A percentile compares a stretch with the other conserved stretches of the same genome.
phyloP scores from a whole-genome alignment of 2,113 vertebrate genomes.

The Pelmatolapia mariae region DNA sequence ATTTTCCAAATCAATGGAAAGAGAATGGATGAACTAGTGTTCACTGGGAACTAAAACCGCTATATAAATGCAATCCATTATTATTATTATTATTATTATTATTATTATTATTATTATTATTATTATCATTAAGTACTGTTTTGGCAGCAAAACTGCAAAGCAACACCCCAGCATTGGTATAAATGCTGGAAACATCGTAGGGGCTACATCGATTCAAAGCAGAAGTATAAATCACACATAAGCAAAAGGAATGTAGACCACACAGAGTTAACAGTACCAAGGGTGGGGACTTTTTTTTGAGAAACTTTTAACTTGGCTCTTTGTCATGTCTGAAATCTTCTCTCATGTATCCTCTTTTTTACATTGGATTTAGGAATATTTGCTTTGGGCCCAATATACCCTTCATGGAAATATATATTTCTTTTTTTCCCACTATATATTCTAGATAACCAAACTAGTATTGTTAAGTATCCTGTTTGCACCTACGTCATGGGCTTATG shows the following conservation, averaged over 20 bases:
- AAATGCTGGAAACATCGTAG: not conserved
- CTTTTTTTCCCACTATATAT: accelerated
- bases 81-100: not conserved
- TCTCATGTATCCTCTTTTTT: not conserved
- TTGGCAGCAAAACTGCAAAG: not conserved
- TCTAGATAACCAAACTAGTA: not conserved
- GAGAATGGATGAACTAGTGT: not conserved
- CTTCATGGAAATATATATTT: not conserved
- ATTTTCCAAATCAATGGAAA: not conserved
- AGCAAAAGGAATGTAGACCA: not conserved
- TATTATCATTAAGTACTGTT: not conserved
- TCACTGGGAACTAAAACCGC: not conserved
- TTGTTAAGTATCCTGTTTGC: not conserved
- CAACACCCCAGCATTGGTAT: not conserved
- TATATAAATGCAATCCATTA: not conserved
- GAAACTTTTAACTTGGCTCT: not conserved
- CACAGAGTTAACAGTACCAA: not conserved
- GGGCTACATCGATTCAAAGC: not conserved
- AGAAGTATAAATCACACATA: not conserved
- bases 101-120: not conserved
- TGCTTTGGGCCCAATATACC: not conserved
- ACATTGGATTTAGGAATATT: not conserved
- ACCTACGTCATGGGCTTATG: not conserved
- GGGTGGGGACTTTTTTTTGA: not conserved
- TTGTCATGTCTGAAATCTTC: not conserved